Percentiles rank a stretch among this genome's conserved stretches.
Evolutionary conservation across 2,113 vertebrate species (phyloP).

Genomic region (Gambusia affinis): DNA sequence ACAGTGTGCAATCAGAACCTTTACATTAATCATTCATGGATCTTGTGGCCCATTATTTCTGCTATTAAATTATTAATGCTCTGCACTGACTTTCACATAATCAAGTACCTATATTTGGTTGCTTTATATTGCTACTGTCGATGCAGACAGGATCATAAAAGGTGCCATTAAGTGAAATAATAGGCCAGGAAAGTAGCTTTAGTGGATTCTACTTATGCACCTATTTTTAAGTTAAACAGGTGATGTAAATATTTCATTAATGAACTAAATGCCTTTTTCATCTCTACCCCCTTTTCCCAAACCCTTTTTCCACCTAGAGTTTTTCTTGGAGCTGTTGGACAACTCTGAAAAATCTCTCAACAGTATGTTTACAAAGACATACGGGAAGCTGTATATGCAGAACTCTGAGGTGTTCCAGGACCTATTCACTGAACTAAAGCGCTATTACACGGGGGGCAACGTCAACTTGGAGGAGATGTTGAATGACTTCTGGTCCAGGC

Average conservation of each 20-base stretch:
- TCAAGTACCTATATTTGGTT: constrained; percentile 51
- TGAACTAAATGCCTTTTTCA: constrained; percentile 27
- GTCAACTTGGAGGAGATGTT: constrained; percentile 97
- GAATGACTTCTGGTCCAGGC: constrained; percentile 94
- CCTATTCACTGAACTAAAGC: constrained; percentile 93
- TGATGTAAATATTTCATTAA: constrained; percentile 15
- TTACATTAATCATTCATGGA: constrained; percentile 76
- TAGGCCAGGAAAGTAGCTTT: background rate
- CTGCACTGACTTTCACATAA: constrained; percentile 62
- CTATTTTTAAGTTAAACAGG: constrained; percentile 12
- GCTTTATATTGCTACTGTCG: constrained; percentile 34
- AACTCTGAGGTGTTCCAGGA: constrained; percentile 97
- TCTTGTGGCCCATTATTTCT: constrained; percentile 71
- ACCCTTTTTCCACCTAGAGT: constrained; percentile 80
- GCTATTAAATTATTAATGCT: constrained; percentile 72
- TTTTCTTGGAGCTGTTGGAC: constrained; percentile 95
- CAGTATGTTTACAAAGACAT: constrained; percentile 91
- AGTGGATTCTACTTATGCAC: background rate
- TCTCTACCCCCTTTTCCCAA: constrained; percentile 20
- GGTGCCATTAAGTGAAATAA: constrained; percentile 16
- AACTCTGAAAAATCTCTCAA: constrained; percentile 94
- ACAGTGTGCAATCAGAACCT: constrained; percentile 73
- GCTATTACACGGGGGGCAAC: constrained; percentile 95
- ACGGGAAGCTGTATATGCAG: constrained; percentile 93
- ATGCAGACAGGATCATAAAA: constrained; percentile 24